Conservation (phyloP, 2,113 vertebrate species). For the Aix galericulata region DNA sequence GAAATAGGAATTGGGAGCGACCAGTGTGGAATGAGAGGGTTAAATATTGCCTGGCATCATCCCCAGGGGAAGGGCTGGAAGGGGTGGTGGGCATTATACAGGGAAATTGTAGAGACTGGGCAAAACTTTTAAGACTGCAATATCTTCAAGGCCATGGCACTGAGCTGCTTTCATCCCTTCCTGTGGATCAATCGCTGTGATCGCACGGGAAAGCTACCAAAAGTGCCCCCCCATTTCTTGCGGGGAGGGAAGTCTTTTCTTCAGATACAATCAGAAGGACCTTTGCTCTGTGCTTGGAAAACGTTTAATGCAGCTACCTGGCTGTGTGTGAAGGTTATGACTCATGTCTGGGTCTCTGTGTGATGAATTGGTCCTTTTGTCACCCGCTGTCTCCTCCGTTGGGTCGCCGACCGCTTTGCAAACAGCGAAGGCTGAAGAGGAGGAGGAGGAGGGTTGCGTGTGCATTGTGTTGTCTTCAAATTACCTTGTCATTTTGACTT, state of each 20-base stretch:
- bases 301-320: background rate
- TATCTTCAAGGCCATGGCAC: background rate
- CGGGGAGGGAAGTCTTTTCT: background rate
- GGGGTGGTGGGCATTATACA: background rate
- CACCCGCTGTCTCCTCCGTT: background rate
- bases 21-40: background rate
- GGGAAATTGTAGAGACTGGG: background rate
- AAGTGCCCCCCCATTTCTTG: background rate
- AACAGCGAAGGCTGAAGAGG: background rate
- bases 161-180: background rate
- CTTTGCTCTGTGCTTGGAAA: background rate
- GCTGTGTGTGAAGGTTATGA: background rate
- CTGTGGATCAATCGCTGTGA: background rate
- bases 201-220: background rate
- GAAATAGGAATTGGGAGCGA: background rate
- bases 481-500: constrained; percentile 29
- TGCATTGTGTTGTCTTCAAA: background rate
- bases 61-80: background rate
- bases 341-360: background rate
- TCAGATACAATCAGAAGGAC: background rate
- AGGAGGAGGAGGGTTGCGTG: background rate
- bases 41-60: background rate
- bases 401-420: background rate
- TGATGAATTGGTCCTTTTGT: constrained; percentile 1
- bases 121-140: background rate